Evolutionary conservation across 2,797 vertebrate species (phyloP), one percentile per base, ranked within the genome.

Genomic region (Rousettus madagascariensis): DNA sequence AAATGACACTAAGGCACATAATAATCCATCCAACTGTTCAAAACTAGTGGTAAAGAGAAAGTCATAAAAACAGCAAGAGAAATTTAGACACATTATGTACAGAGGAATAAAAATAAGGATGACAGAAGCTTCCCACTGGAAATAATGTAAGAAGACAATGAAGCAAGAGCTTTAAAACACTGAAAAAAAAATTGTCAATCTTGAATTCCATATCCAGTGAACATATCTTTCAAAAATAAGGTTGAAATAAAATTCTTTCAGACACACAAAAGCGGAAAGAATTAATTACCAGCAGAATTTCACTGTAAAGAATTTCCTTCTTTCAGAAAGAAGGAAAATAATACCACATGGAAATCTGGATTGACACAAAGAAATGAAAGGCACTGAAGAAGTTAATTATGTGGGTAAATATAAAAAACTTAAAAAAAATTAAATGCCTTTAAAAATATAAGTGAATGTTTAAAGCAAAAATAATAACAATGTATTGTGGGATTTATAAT

Each of bases 291-390:
- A 65, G 55, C 2, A 89, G 77, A 22, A 38, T 28, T 36, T 30
- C 2, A 30, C 28, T 68, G n/a, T n/a, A n/a, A n/a, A n/a, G n/a
- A n/a, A n/a, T n/a, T n/a, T n/a, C n/a, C n/a, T n/a, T n/a, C n/a
- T n/a, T n/a, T n/a, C n/a, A n/a, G n/a, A n/a, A 90, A 86, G n/a
- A 75, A 86, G 75, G 41, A 86, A 79, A 86, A 75, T 71, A 79
- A 85, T 26, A 59, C 4, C 11, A 83, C 4, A 16, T 63, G 36
- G 68, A 86, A 82, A 83, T 30, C 4, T 68, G 26, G 4, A 63
- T 87, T 38, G 28, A 87, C 36, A 86, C 2, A 80, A 85, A 93
- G 49, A 68, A 57, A 66, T 72, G 65, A 59, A 63, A 85, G 43
- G 26, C 86, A 79, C 0, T 68, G 59, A 68, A 69, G 36, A 77